Evolutionary conservation across 30 jellyfish, hydroid and myxozoan species (phyloP).

Genomic region (Cassiopea xamachana): DNA sequence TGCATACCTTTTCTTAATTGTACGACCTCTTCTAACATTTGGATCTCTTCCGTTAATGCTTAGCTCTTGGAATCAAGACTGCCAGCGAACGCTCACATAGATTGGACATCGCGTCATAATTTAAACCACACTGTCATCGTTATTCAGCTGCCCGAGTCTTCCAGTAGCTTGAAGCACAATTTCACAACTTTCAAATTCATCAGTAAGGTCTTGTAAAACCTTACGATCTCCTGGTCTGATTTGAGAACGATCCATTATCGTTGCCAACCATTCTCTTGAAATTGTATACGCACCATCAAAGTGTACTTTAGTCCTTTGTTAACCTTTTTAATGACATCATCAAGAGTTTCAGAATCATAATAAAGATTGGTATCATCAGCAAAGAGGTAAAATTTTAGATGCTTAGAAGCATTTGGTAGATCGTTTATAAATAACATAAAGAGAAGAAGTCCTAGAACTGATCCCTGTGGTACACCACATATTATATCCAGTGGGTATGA

Average conservation of each 20-base stretch:
- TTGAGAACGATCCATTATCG: conserved; percentile 1
- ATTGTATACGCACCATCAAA: conserved; percentile 19
- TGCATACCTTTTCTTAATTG: conserved; percentile 12
- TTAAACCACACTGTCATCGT: conserved; percentile 50
- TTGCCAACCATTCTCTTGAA: conserved; percentile 20
- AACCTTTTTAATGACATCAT: conserved; percentile 1
- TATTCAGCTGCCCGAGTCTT: conserved; percentile 32
- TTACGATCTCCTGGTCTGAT: conserved; percentile 31
- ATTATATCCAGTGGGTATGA: conserved; percentile 14
- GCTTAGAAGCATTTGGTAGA: conserved; percentile 42
- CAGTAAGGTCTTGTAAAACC: conserved; percentile 35
- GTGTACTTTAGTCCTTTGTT: conserved; percentile 28
- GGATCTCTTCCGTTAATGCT: neutral
- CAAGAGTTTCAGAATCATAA: conserved; percentile 33
- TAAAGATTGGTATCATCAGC: conserved; percentile 58
- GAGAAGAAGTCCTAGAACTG: conserved; percentile 12
- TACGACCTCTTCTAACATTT: conserved; percentile 4
- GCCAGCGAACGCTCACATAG: too few relatives aligned
- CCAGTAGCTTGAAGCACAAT: conserved; percentile 45
- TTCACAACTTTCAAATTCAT: conserved; percentile 46
- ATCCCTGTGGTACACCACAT: conserved; percentile 38
- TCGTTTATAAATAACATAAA: conserved; percentile 19
- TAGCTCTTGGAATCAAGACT: too few relatives aligned
- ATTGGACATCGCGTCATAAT: conserved; percentile 33
- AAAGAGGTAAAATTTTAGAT: conserved; percentile 24